A percentile compares a stretch with the other conserved stretches of the same genome.
These are phyloP conservation scores for Eustalomyia histrio DNA, from an alignment of 2,888 invertebrate genomes.

Conservation along the genomic window DNA sequence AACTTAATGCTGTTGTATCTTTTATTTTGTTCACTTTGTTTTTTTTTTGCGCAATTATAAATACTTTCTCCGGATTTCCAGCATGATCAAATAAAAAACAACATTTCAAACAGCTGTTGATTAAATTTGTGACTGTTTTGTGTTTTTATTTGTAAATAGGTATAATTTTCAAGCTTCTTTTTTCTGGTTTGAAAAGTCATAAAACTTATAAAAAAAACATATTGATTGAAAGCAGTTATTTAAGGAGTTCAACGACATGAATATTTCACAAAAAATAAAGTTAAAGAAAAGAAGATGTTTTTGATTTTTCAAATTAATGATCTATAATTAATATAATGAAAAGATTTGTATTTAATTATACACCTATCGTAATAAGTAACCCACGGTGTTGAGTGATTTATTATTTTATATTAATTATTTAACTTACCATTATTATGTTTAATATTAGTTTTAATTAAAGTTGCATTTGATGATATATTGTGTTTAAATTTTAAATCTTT, in stretches of 20 bases:
- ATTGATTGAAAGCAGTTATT: not conserved
- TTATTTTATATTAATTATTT: conserved; percentile 2
- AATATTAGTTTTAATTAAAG: not conserved
- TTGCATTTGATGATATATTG: not conserved
- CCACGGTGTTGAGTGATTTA: not conserved
- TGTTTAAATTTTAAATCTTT: conserved; percentile 3
- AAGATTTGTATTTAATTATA: conserved; percentile 4
- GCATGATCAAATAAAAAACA: conserved; percentile 23
- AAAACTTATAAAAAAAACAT: not conserved
- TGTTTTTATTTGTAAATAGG: not conserved
- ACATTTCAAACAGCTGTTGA: conserved; percentile 33
- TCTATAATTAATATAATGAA: not conserved
- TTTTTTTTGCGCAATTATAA: conserved; percentile 49
- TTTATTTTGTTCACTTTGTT: not conserved
- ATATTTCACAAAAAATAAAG: not conserved
- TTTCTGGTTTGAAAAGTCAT: not conserved
- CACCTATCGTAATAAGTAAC: not conserved
- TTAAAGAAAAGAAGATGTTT: not conserved
- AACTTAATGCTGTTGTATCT: conserved; percentile 18
- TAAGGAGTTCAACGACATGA: conserved; percentile 44
- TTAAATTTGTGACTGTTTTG: conserved; percentile 30
- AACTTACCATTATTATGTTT: not conserved
- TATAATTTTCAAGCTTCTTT: conserved; percentile 25
- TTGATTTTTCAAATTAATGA: not conserved
- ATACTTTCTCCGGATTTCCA: conserved; percentile 64